Evolutionary conservation across 2,888 invertebrate species (phyloP), one percentile per base, ranked within the genome.

Genomic region (Scrobipalpa costella): DNA sequence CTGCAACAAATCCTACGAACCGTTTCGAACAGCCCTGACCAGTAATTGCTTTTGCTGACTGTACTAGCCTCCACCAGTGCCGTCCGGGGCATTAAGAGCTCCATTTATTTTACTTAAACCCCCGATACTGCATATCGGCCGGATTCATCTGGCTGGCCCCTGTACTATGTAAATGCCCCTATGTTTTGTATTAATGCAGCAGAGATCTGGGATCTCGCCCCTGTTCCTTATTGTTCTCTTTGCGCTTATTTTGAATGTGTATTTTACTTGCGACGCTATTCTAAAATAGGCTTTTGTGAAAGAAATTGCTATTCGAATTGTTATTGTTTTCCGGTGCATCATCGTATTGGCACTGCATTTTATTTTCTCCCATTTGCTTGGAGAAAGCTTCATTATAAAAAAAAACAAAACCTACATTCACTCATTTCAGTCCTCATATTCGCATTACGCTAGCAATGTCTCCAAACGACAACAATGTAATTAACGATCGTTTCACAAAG

Each of bases 41-140:
- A n/a, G n/a, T n/a, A n/a, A n/a, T n/a, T n/a, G n/a, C n/a, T n/a
- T n/a, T n/a, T n/a, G n/a, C n/a, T n/a, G n/a, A n/a, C n/a, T n/a
- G n/a, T n/a, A n/a, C n/a, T 52, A n/a, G 57, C 57, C 38, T 36
- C 7, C 11, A 11, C 36, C 15, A 15, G 36, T 57, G 68, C 68
- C 71, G 75, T 84, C 75, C 67, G 55, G 49, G 62, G 68, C 80
- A 82, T 81, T 83, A 79, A 81, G 76, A 79, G 78, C 77, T 80
- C 79, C 79, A 85, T 86, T 84, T 83, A 84, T 84, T 82, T 80
- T 74, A 78, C 77, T 84, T 81, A 79, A 77, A 79, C 73, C 77
- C 76, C 70, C 74, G 79, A 78, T 79, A 79, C 70, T 70, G 73
- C 71, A 70, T 84, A 87, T 89, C 88, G 72, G 68, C 68, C 68